These are phyloP conservation scores for Luperina nickerlii DNA, from an alignment of 2,888 invertebrate genomes.

Conservation along the genomic window DNA sequence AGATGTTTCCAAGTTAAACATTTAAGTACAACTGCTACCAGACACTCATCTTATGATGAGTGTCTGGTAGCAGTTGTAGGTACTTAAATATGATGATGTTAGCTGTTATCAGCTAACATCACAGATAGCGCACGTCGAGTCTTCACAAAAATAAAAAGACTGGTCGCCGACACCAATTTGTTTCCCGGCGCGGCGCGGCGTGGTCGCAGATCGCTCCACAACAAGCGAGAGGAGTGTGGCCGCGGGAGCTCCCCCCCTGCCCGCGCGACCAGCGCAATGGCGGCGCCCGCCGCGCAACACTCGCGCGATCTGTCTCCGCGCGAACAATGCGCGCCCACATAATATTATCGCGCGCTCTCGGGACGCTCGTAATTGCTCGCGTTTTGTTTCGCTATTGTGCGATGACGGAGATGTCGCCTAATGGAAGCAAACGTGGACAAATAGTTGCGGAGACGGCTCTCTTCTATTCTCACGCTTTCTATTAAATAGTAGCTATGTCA, in stretches of 20 bases:
- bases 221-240: not conserved
- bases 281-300: not conserved
- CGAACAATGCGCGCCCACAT: constrained; percentile 46
- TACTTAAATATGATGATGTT: no score
- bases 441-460: constrained; percentile 6
- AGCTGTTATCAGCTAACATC: not conserved
- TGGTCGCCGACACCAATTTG: constrained; percentile 15
- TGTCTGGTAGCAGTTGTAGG: no score
- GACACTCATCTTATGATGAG: not conserved
- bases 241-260: not conserved
- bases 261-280: not conserved
- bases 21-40: not conserved
- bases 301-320: constrained; percentile 31
- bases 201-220: not conserved
- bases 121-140: constrained; percentile 11
- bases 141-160: constrained; percentile 3
- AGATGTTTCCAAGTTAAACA: not conserved
- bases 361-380: constrained; percentile 40
- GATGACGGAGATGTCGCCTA: constrained; percentile 15
- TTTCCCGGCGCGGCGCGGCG: not conserved
- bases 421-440: constrained; percentile 42
- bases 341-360: constrained; percentile 27
- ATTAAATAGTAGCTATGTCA: not conserved
- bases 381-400: constrained; percentile 48
- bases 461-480: not conserved